Evolutionary conservation across 1,140 invertebrate species (phyloP).

Genomic region (Drosophila lacteicornis): DNA sequence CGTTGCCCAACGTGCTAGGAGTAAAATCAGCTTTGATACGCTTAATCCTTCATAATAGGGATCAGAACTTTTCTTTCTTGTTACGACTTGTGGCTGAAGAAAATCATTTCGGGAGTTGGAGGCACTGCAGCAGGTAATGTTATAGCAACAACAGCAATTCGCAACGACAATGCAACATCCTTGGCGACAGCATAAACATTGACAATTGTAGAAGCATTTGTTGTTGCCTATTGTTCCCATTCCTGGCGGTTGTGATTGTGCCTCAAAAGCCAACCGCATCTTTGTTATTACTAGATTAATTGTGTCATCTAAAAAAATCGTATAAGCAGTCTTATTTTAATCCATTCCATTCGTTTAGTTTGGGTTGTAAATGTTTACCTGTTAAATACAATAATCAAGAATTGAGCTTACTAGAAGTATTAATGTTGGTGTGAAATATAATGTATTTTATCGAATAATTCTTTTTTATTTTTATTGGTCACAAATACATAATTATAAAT

Average conservation of each 20-base stretch:
- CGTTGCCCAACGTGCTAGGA: conserved; percentile 40
- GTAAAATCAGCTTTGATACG: conserved; percentile 34
- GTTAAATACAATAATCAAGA: neutral
- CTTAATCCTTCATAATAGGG: neutral
- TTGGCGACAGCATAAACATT: conserved; percentile 66
- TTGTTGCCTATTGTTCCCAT: conserved; percentile 10
- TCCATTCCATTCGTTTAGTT: conserved; percentile 1
- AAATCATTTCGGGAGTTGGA: conserved; percentile 8
- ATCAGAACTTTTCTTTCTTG: conserved; percentile 13
- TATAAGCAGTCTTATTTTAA: neutral
- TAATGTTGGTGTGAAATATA: neutral
- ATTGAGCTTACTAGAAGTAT: neutral
- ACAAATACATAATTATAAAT: too few relatives aligned
- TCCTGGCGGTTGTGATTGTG: neutral
- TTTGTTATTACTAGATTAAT: conserved; percentile 3
- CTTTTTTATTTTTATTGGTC: too few relatives aligned
- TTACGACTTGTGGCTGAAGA: conserved; percentile 7
- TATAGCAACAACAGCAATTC: conserved; percentile 60
- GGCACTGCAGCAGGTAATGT: conserved; percentile 26
- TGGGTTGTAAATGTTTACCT: too few relatives aligned
- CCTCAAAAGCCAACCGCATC: conserved; percentile 43
- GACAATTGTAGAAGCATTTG: conserved; percentile 66
- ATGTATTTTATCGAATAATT: too few relatives aligned
- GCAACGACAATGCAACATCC: conserved; percentile 60
- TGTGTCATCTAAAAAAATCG: neutral